Evolutionary conservation across 1,140 invertebrate species (phyloP), one percentile per base, ranked within the genome.

Genomic region (Pentalonia nigronervosa): DNA sequence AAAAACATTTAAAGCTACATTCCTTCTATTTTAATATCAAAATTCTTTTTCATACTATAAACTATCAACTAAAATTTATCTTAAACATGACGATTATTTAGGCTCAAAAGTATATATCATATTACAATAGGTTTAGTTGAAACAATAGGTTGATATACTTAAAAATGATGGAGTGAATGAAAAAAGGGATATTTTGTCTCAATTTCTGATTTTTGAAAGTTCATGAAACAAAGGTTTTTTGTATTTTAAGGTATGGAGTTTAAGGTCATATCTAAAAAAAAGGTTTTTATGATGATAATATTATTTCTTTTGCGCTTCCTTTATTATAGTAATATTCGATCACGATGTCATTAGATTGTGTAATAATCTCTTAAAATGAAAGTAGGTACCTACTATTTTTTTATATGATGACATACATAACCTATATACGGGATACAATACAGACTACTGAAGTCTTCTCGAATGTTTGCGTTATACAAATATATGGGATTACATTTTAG

Each of bases 251-350:
- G 0, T 89, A 36, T 47, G 4, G 41, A 41, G 41, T 41, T 41
- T 41, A 41, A 41, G 86, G 47, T 8, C 47, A 30, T n/a, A n/a
- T 34, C n/a, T 21, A 25, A 50, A 88, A 50, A 20, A 84, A 21
- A 45, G 25, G 47, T 88, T 88, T 89, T 89, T 89, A 36, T 36
- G 87, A 89, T 23, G 87, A 36, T 53, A 34, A 53, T 89, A 89
- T 50, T 34, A 50, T 36, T 89, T 53, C 48, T 53, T 53, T 36
- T 53, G 17, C 11, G n/a, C 36, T 36, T 53, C 20, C 41, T 45
- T 53, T 89, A 53, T 89, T 53, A 36, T 36, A 36, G 86, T 36
- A 89, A 89, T 53, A 89, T 0, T 89, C 21, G 48, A 89, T 53
- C 17, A 53, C 21, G 48, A 89, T 53, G n/a, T 36, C 48, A 53